These are phyloP conservation scores for Margarornis squamiger DNA, from an alignment of 2,797 vertebrate genomes.

Conservation along the genomic window DNA sequence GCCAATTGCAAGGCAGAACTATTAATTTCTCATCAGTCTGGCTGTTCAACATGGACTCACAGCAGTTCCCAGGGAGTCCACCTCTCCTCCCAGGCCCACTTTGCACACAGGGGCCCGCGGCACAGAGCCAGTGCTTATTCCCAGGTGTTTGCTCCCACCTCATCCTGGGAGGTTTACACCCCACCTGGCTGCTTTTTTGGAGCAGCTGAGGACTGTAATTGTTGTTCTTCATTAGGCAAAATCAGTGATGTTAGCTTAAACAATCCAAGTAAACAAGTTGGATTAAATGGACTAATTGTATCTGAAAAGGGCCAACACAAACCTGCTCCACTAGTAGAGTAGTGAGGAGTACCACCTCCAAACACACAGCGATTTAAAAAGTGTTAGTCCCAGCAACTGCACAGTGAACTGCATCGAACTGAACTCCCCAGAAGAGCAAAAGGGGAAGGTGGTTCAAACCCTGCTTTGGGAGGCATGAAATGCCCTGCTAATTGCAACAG, in stretches of 20 bases:
- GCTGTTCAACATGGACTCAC: neutral
- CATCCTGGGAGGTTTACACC: fast-evolving
- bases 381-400: fast-evolving
- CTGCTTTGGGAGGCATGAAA: neutral
- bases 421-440: neutral
- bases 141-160: neutral
- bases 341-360: neutral
- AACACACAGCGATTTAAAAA: neutral
- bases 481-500: neutral
- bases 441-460: neutral
- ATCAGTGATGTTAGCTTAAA: neutral
- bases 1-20: neutral
- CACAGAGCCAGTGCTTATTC: neutral
- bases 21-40: neutral
- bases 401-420: neutral
- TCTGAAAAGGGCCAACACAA: neutral
- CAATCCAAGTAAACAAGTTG: neutral
- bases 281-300: neutral
- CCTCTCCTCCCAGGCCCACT: neutral
- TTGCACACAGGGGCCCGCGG: fast-evolving
- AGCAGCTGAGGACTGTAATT: neutral
- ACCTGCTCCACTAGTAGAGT: neutral
- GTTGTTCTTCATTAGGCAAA: neutral
- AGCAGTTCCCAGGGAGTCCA: neutral
- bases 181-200: neutral